Evolutionary conservation across 2,888 invertebrate genomes (phyloP).

Genomic region (Scrobipalpa atriplicella): DNA sequence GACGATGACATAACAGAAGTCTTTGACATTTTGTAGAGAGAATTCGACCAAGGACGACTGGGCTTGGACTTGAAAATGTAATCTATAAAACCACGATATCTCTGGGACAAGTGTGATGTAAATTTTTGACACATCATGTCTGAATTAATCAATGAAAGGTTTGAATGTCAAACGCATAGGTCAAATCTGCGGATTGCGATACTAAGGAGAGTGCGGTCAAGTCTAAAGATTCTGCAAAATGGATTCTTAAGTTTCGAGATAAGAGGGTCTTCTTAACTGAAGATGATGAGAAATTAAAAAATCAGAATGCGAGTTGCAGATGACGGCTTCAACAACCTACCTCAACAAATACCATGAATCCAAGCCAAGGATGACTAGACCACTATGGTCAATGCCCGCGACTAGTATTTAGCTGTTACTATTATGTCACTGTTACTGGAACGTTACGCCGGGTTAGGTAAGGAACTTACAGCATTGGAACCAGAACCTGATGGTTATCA

Average conservation of each 20-base stretch:
- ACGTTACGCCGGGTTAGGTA: slow-evolving; percentile 65
- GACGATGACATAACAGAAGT: slow-evolving; percentile 1
- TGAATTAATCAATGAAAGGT: background rate
- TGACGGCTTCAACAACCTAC: background rate
- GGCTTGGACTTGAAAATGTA: background rate
- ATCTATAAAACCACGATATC: background rate
- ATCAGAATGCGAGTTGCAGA: too few relatives aligned
- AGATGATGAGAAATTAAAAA: background rate
- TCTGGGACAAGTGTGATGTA: background rate
- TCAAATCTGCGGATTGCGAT: background rate
- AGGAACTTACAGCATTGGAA: slow-evolving; percentile 57
- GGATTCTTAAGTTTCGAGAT: background rate
- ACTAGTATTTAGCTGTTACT: slow-evolving; percentile 18
- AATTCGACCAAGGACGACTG: background rate
- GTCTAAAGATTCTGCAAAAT: background rate
- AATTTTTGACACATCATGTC: background rate
- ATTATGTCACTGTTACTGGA: slow-evolving; percentile 43
- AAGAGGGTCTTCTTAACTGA: too few relatives aligned
- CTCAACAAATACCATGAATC: background rate
- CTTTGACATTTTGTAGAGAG: background rate
- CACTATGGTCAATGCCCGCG: background rate
- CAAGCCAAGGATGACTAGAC: slow-evolving; percentile 20
- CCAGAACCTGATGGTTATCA: slow-evolving; percentile 30
- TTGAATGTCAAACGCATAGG: background rate
- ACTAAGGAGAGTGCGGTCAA: background rate